A percentile compares a stretch with the other conserved stretches of the same genome.
Conservation (phyloP, 2,888 invertebrate genomes). For the Cantharis rustica region DNA sequence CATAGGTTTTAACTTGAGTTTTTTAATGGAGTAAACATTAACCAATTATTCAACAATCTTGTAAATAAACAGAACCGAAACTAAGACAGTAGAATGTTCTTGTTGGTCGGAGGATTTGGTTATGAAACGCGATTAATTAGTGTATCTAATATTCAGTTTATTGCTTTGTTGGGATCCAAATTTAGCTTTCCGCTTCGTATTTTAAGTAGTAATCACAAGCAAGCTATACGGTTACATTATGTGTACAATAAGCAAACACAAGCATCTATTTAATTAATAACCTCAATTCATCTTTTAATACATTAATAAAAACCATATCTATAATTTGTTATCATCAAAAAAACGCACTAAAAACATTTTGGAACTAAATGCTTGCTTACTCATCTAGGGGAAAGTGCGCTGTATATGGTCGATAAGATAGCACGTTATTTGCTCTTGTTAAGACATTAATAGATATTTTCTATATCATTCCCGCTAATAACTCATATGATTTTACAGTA, state of each 20-base stretch:
- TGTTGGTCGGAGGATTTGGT: neutral
- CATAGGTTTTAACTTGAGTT: neutral
- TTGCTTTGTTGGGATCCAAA: neutral
- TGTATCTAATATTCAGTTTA: neutral
- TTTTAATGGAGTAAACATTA: neutral
- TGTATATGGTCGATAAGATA: too few species aligned
- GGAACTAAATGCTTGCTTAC: too few species aligned
- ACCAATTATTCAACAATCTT: neutral
- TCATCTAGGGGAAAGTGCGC: too few species aligned
- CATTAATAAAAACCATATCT: neutral
- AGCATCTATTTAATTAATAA: neutral
- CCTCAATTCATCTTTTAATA: too few species aligned
- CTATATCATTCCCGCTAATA: too few species aligned
- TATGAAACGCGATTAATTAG: neutral
- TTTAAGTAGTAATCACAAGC: neutral
- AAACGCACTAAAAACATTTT: too few species aligned
- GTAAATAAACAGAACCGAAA: neutral
- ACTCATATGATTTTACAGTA: too few species aligned
- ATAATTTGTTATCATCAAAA: too few species aligned
- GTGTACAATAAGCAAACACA: neutral
- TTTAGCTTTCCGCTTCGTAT: neutral
- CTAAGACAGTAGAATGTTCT: neutral
- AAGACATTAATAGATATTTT: too few species aligned
- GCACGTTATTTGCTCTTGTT: too few species aligned
- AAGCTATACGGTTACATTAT: neutral